phyloP scores from a whole-genome alignment of 2,888 invertebrate genomes.

The Pseudococcus longispinus region DNA sequence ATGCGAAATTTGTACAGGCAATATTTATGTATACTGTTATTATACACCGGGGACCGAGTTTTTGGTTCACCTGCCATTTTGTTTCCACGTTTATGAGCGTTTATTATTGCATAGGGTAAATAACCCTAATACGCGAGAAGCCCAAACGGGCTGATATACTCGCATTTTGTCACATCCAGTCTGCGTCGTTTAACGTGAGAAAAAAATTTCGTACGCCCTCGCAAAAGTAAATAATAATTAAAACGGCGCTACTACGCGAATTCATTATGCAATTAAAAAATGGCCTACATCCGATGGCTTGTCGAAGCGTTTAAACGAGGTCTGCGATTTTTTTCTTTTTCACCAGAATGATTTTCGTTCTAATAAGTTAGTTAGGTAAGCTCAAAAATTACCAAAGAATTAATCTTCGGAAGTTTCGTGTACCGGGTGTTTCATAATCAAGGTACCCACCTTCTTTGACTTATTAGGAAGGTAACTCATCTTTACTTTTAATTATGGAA shows the following conservation, averaged over 20 bases:
- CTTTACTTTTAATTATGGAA: no score
- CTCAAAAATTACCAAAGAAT: not conserved
- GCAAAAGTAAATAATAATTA: slow-evolving; percentile 1
- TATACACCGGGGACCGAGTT: slow-evolving; percentile 28
- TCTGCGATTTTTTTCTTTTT: not conserved
- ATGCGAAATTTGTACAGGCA: slow-evolving; percentile 12
- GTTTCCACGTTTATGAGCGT: slow-evolving; percentile 44
- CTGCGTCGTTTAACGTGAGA: not conserved
- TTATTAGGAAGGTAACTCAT: no score
- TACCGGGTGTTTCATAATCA: no score
- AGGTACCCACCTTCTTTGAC: no score
- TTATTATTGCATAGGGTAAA: slow-evolving; percentile 44
- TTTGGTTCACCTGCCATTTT: slow-evolving; percentile 41
- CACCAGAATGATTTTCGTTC: not conserved
- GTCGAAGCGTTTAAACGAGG: not conserved
- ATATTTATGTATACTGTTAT: slow-evolving; percentile 28
- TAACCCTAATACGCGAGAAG: slow-evolving; percentile 36
- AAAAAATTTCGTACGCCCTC: slow-evolving; percentile 8
- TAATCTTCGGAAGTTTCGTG: not conserved
- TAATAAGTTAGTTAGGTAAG: not conserved
- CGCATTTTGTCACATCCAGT: slow-evolving; percentile 5
- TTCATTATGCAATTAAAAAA: slow-evolving; percentile 9
- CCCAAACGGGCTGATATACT: not conserved
- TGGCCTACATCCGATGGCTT: not conserved
- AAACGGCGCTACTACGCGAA: not conserved